phyloP scores from a whole-genome alignment of 2,113 vertebrate genomes.

The Sardina pilchardus region DNA sequence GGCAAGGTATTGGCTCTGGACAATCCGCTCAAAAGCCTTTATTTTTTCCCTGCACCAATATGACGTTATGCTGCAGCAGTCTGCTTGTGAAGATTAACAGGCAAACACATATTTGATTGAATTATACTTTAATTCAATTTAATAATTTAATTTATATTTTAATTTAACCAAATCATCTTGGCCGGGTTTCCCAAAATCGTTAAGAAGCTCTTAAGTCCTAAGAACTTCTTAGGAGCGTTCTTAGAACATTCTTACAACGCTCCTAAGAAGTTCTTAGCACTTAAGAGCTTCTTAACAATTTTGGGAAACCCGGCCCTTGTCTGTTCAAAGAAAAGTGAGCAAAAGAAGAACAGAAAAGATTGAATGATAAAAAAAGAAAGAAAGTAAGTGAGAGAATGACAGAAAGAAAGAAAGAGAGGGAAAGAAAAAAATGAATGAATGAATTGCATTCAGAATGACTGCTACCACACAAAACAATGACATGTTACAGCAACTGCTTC shows the following conservation, averaged over 20 bases:
- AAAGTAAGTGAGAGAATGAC: neutral
- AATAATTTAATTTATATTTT: no score
- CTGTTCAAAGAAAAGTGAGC: neutral
- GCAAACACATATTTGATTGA: neutral
- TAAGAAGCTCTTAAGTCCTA: no score
- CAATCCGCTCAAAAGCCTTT: slow-evolving; percentile 1
- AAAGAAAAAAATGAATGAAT: neutral
- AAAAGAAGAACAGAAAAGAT: neutral
- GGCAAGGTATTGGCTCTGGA: slow-evolving; percentile 19
- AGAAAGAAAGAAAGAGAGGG: neutral
- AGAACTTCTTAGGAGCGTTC: no score
- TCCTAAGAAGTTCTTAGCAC: no score
- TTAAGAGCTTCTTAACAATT: no score
- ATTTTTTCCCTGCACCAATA: neutral
- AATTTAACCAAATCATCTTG: neutral
- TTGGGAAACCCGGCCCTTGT: no score
- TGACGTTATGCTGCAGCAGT: neutral
- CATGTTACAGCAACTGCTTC: neutral
- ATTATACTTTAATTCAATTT: no score
- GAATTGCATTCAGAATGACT: neutral
- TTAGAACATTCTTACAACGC: no score
- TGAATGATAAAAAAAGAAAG: neutral
- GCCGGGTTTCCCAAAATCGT: no score
- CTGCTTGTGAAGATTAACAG: neutral
- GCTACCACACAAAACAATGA: neutral